Evolutionary conservation across 2,113 vertebrate species (phyloP), one percentile per base, ranked within the genome.

Genomic region (Garra rufa): DNA sequence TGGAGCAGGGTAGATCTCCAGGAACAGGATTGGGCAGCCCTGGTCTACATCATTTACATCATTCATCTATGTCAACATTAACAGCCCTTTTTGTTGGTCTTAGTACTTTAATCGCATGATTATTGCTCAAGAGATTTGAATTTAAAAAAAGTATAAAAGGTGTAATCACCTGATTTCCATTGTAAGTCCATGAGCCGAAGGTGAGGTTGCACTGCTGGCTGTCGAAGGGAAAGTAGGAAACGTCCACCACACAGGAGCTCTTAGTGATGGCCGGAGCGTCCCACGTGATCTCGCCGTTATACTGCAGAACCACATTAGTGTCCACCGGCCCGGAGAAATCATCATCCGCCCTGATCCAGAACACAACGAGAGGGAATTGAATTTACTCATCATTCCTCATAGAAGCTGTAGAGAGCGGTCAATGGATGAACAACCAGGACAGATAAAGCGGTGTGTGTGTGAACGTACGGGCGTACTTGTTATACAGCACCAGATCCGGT

Each of bases 101-200:
- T 3, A 34, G 34, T 4, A 34, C 34, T 34, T 34, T 34, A 34
- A 34, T 5, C 5, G 34, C 34, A 34, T 4, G 34, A 4, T 34
- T 5, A 34, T 34, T 34, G 34, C 5, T 34, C 34, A 34, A 34
- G 34, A 34, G 34, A 34, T 4, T 34, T 34, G 34, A 3, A 34
- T 34, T n/a, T 34, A 34, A 34, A 34, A 34, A 34, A 34, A 4
- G 5, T 34, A 34, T 34, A 2, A 34, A 34, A 34, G 34, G 34
- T 34, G 34, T 34, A 21, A 74, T 65, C 50, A 98, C 97, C 93
- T 99, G 98, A 87, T 99, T 98, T 83, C 98, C 98, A 44, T 99
- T 99, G 94, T 99, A 99, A 78, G 98, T 99, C 98, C 98, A 99
- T 24, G 98, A 99, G 5, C 98, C 98, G 87, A 99, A 99, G 1